These are phyloP conservation scores for Psammodynastes pulverulentus DNA, from an alignment of 2,113 vertebrate species.

Conservation along the genomic window DNA sequence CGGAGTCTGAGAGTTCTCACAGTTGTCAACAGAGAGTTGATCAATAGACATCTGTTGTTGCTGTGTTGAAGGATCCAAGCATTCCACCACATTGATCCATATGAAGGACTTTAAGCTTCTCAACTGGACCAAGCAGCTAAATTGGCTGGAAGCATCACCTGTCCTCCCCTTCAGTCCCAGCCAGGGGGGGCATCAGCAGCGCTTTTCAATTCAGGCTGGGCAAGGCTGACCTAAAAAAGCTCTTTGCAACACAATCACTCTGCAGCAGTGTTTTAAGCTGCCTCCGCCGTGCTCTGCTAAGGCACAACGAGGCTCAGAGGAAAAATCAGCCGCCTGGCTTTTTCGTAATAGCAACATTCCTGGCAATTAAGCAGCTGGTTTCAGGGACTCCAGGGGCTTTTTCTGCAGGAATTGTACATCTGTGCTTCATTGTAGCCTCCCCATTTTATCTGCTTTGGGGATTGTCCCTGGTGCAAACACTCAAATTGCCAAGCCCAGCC, in stretches of 20 bases:
- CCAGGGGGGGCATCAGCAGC: not conserved
- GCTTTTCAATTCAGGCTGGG: not conserved
- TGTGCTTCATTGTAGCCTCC: not conserved
- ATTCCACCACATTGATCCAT: not conserved
- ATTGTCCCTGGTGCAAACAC: not conserved
- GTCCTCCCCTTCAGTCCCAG: not conserved
- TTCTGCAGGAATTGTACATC: not conserved
- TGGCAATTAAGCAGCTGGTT: conserved; percentile 3
- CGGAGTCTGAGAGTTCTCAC: not conserved
- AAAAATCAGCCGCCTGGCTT: not conserved
- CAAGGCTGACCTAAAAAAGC: not conserved
- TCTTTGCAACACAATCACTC: not conserved
- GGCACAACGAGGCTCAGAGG: conserved; percentile 2
- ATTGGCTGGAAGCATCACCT: not conserved
- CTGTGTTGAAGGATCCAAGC: not conserved
- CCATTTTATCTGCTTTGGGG: not conserved
- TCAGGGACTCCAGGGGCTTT: not conserved
- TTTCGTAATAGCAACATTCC: not conserved
- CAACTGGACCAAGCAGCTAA: not conserved
- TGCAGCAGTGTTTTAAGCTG: not conserved
- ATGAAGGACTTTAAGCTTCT: not conserved
- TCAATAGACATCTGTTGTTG: not conserved
- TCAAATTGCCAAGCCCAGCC: not conserved
- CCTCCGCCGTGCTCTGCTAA: conserved; percentile 6
- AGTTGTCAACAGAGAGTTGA: not conserved